A percentile compares a stretch with the other conserved stretches of the same genome.
phyloP scores from a whole-genome alignment of 2,888 invertebrate genomes.

The Autographa pulchrina region DNA sequence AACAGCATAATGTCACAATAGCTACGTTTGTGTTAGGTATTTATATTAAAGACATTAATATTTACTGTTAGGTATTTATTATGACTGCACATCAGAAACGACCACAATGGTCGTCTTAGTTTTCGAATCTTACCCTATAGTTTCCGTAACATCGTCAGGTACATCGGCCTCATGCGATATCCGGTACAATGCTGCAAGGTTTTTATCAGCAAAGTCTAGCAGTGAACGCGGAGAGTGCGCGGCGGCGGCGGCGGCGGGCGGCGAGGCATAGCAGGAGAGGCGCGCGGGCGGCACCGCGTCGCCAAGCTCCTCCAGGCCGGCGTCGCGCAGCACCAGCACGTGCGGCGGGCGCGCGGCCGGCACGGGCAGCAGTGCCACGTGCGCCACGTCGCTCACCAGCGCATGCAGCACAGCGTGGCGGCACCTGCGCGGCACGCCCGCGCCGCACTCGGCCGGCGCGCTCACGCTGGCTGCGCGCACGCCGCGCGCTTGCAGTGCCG shows the following conservation, averaged over 20 bases:
- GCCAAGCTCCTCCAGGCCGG: constrained; percentile 74
- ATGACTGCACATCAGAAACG: no score
- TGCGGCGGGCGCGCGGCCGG: constrained; percentile 64
- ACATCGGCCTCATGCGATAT: constrained; percentile 17
- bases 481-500: constrained; percentile 44
- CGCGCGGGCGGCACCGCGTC: constrained; percentile 72
- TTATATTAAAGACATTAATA: no score
- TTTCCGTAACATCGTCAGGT: constrained; percentile 5
- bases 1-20: no score
- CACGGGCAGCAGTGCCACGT: constrained; percentile 66
- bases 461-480: constrained; percentile 45
- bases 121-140: constrained; percentile 19
- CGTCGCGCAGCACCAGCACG: constrained; percentile 70
- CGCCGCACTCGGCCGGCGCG: constrained; percentile 46
- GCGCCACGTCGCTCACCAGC: constrained; percentile 40
- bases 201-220: constrained; percentile 71
- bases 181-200: constrained; percentile 61
- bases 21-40: no score
- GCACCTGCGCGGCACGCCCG: constrained; percentile 57
- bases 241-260: constrained; percentile 48
- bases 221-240: constrained; percentile 74
- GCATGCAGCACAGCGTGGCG: constrained; percentile 43
- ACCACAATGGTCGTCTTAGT: neutral
- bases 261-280: constrained; percentile 70
- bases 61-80: neutral